Conservation (phyloP, 2,797 vertebrate genomes). For the Cyprinodon diabolis region DNA sequence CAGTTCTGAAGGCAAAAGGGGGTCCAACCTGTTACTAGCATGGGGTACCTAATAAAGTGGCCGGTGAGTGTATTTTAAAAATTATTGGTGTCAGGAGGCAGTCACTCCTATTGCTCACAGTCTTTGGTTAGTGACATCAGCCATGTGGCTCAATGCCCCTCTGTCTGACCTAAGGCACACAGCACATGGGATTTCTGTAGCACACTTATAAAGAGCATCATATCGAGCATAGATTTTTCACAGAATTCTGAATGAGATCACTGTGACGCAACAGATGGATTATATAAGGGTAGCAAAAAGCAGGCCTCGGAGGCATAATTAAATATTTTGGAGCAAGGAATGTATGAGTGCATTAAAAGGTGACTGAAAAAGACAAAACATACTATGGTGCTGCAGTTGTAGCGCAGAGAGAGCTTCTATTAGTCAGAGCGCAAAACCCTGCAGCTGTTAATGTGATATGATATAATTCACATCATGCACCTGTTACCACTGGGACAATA, state of each 20-base stretch:
- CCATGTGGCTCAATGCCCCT: constrained; percentile 40
- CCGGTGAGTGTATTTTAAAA: no score
- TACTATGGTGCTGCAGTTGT: constrained; percentile 19
- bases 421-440: constrained; percentile 11
- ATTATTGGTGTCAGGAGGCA: not conserved
- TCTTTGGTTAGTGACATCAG: constrained; percentile 37
- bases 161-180: constrained; percentile 21
- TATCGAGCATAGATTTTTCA: constrained; percentile 35
- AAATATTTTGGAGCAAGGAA: constrained; percentile 15
- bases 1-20: no score
- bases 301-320: constrained; percentile 23
- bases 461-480: constrained; percentile 4
- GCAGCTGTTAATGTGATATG: constrained; percentile 10
- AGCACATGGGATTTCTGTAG: constrained; percentile 3
- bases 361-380: constrained; percentile 29
- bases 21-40: no score
- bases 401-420: constrained; percentile 14
- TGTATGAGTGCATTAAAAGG: constrained; percentile 56
- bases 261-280: constrained; percentile 48
- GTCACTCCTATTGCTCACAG: not conserved
- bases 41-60: no score
- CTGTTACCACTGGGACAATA: constrained; percentile 11
- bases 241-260: constrained; percentile 42
- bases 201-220: constrained; percentile 2
- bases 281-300: constrained; percentile 44